Conservation (phyloP, 2,113 vertebrate genomes). For the Paradoxurus hermaphroditus region DNA sequence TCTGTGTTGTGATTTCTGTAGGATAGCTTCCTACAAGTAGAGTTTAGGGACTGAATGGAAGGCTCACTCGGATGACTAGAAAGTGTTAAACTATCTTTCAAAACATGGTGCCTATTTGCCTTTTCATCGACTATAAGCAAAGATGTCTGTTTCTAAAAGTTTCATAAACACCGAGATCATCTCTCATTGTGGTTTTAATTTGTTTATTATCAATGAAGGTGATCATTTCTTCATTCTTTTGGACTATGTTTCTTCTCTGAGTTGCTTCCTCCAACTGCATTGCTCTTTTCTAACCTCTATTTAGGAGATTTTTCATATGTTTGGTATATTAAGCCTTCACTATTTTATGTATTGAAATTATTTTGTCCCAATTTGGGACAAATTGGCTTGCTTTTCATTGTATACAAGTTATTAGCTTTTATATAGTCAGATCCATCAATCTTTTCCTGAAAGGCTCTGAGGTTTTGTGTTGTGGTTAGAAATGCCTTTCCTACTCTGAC, state of each 20-base stretch:
- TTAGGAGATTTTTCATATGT: not conserved
- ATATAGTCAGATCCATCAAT: not conserved
- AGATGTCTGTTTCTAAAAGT: not conserved
- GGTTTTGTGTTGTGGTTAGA: not conserved
- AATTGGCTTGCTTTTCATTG: not conserved
- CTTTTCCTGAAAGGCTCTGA: not conserved
- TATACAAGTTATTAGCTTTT: not conserved
- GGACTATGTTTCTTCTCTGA: not conserved
- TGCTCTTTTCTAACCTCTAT: not conserved
- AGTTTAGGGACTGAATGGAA: not conserved
- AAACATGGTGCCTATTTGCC: not conserved
- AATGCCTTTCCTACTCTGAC: not conserved
- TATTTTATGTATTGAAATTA: not conserved
- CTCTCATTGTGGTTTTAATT: not conserved
- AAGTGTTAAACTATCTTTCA: not conserved
- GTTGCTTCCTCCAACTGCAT: not conserved
- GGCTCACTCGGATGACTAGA: not conserved
- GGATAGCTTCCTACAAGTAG: not conserved
- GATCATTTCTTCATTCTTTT: not conserved
- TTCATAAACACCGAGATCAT: not conserved
- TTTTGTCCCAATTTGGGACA: not conserved
- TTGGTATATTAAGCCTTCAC: not conserved
- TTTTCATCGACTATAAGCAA: not conserved
- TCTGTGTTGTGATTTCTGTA: not conserved
- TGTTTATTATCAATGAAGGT: not conserved